Evolutionary conservation across 2,888 invertebrate genomes (phyloP), one percentile per base, ranked within the genome.

Genomic region (Cephus rjabovi): DNA sequence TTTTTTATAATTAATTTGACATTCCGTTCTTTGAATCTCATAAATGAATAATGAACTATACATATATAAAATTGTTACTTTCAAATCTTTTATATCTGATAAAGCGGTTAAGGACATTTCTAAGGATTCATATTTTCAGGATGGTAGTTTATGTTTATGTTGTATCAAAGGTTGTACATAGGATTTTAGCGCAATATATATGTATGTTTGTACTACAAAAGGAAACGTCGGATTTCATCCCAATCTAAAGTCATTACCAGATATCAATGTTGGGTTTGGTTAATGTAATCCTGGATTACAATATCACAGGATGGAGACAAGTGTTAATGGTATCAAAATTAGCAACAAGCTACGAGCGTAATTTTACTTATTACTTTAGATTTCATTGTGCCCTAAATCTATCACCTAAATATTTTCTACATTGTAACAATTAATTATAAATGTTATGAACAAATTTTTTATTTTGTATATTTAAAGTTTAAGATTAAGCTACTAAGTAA

Each of bases 121-220:
- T 56, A 56, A 23, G 23, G 2, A 56, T 56, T 23, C 56, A 56
- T 56, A 56, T 56, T 9, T 23, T 56, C 56, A 2, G 9, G 56
- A 56, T 56, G 56, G 56, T 56, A 56, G 56, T 56, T 71, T 82
- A 80, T 81, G 79, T 84, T 88, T 82, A 80, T 80, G 79, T 84
- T 88, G 87, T 87, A 88, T 88, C 86, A 86, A 88, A 88, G 84
- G 83, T 84, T 89, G 89, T 89, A 89, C 79, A 89, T 89, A 89
- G 85, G 81, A 83, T 81, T 83, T 79, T 86, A 75, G 77, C 84
- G 84, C 85, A 82, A 85, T 82, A 83, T 23, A 56, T 56, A 56
- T 76, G 79, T 79, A 80, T 81, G 77, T 82, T 82, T 79, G 78
- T 81, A 77, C 78, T 76, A 79, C 76, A 34, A 31, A n/a, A 34